Evolutionary conservation across 1,140 invertebrate genomes (phyloP).

Genomic region (Drosophila novamexicana): DNA sequence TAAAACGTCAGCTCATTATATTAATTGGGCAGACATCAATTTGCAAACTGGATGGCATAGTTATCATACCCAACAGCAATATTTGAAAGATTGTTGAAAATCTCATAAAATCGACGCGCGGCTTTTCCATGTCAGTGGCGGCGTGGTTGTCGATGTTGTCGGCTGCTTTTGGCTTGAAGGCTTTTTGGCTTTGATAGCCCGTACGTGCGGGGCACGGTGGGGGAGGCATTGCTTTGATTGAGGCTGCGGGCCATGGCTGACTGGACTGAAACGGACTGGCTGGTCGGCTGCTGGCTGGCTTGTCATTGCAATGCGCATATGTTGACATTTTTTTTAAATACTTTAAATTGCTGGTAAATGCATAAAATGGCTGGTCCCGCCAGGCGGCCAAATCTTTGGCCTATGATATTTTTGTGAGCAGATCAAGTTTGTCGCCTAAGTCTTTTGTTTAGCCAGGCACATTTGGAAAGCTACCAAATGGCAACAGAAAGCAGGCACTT

Average conservation of each 20-base stretch:
- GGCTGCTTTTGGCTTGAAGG: constrained; percentile 65
- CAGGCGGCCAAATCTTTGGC: constrained; percentile 29
- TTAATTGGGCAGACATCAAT: background rate
- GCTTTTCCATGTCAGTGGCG: constrained; percentile 62
- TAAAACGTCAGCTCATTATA: background rate
- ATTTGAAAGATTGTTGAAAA: constrained; percentile 62
- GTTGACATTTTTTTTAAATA: constrained; percentile 75
- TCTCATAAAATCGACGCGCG: constrained; percentile 68
- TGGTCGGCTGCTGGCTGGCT: constrained; percentile 28
- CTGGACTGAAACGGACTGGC: constrained; percentile 47
- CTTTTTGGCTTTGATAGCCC: constrained; percentile 70
- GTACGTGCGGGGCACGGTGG: background rate
- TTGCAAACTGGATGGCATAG: constrained; percentile 11
- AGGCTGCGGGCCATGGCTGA: constrained; percentile 60
- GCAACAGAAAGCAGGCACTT: constrained; percentile 11
- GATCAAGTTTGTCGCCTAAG: constrained; percentile 44
- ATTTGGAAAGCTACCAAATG: constrained; percentile 37
- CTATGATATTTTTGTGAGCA: constrained; percentile 46
- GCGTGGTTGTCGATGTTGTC: constrained; percentile 53
- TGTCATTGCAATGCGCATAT: constrained; percentile 76
- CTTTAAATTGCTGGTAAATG: constrained; percentile 73
- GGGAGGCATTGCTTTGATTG: constrained; percentile 21
- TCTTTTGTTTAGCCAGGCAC: constrained; percentile 45
- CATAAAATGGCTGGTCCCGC: constrained; percentile 42
- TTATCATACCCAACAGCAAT: constrained; percentile 7